phyloP scores from a whole-genome alignment of 2,888 invertebrate genomes.

The Chrysodeixis includens region DNA sequence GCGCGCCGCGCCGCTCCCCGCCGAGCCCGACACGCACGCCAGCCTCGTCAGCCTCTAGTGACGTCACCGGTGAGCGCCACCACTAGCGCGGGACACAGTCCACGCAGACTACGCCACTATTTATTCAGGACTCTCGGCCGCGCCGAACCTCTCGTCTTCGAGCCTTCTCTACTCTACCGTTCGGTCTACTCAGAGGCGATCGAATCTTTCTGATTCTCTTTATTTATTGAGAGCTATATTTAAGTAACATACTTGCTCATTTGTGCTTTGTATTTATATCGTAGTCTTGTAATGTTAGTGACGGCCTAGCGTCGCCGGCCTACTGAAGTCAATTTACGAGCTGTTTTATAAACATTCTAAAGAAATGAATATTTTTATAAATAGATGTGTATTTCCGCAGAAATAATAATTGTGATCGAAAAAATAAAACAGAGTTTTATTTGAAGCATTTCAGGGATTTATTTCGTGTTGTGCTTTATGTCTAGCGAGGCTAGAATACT shows the following conservation, averaged over 20 bases:
- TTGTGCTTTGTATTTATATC: slow-evolving; percentile 82
- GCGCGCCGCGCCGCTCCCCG: slow-evolving; percentile 91
- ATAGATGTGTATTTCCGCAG: slow-evolving; percentile 80
- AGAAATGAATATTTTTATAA: slow-evolving; percentile 83
- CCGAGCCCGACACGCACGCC: slow-evolving; percentile 93
- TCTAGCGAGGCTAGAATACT: slow-evolving; percentile 85
- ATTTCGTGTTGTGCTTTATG: slow-evolving; percentile 83
- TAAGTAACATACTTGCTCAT: slow-evolving; percentile 82
- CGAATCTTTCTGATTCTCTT: slow-evolving; percentile 57
- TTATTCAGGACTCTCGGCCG: slow-evolving; percentile 51
- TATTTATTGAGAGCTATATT: slow-evolving; percentile 74
- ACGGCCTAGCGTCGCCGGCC: slow-evolving; percentile 70
- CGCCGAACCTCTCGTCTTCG: slow-evolving; percentile 45
- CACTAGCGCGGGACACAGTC: slow-evolving; percentile 65
- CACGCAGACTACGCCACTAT: slow-evolving; percentile 61
- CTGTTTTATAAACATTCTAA: slow-evolving; percentile 75
- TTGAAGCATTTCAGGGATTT: slow-evolving; percentile 86
- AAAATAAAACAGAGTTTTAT: slow-evolving; percentile 89
- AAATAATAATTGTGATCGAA: slow-evolving; percentile 86
- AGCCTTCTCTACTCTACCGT: slow-evolving; percentile 46
- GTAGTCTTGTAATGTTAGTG: slow-evolving; percentile 66
- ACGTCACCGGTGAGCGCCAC: slow-evolving; percentile 56
- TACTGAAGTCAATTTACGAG: slow-evolving; percentile 84
- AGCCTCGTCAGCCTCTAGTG: slow-evolving; percentile 95
- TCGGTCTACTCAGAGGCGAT: slow-evolving; percentile 54